Evolutionary conservation across 2,797 vertebrate genomes (phyloP).

Genomic region (Huso huso): DNA sequence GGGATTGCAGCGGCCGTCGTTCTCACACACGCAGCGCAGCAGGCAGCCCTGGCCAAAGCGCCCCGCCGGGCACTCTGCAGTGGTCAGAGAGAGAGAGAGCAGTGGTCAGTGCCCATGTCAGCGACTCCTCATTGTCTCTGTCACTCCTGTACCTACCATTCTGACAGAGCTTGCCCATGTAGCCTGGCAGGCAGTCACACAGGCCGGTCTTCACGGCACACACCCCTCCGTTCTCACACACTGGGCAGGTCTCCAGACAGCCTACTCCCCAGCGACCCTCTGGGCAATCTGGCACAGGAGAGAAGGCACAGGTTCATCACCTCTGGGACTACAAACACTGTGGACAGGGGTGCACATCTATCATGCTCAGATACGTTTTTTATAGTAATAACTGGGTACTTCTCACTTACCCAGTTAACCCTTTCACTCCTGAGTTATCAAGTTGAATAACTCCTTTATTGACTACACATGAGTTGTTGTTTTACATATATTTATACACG

Average conservation of each 20-base stretch:
- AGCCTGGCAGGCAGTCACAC: conserved; percentile 72
- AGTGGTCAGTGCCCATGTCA: too few species aligned
- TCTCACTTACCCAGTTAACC: too few species aligned
- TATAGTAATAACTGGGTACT: too few species aligned
- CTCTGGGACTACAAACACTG: not conserved
- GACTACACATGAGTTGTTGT: too few species aligned
- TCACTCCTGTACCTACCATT: conserved; percentile 59
- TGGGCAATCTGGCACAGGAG: conserved; percentile 61
- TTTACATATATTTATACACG: too few species aligned
- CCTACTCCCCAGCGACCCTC: conserved; percentile 75
- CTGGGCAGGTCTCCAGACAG: conserved; percentile 70
- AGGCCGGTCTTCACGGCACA: conserved; percentile 69
- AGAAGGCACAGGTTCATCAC: not conserved
- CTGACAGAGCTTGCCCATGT: conserved; percentile 67
- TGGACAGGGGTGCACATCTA: too few species aligned
- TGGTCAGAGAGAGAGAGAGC: not conserved
- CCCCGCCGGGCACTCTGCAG: conserved; percentile 68
- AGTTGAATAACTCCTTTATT: too few species aligned
- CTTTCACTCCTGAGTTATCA: too few species aligned
- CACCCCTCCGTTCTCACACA: conserved; percentile 63
- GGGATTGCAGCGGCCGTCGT: conserved; percentile 70
- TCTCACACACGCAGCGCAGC: conserved; percentile 73
- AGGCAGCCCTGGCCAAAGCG: conserved; percentile 76
- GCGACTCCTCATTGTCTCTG: too few species aligned
- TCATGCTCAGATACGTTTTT: too few species aligned